Evolutionary conservation across 1,140 invertebrate genomes (phyloP).

Genomic region (Zaprionus gabonicus): DNA sequence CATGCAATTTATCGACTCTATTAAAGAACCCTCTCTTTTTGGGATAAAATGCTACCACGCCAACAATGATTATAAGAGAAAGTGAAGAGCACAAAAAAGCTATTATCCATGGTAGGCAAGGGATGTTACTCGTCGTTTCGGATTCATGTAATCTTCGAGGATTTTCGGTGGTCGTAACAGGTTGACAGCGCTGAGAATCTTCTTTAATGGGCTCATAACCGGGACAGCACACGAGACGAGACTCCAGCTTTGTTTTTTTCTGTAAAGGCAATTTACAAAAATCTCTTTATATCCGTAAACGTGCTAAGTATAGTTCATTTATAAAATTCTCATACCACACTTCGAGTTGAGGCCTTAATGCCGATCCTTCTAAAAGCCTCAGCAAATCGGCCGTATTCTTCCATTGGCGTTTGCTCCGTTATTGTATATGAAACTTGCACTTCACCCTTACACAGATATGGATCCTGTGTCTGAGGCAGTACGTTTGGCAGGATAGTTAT

Average conservation of each 20-base stretch:
- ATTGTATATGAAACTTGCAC: background rate
- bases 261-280: background rate
- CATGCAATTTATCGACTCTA: background rate
- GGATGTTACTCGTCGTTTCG: background rate
- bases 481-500: background rate
- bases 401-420: constrained; percentile 7
- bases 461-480: constrained; percentile 15
- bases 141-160: background rate
- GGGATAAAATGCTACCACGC: background rate
- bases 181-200: constrained; percentile 14
- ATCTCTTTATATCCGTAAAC: background rate
- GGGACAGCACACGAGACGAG: constrained; percentile 31
- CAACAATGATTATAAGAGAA: background rate
- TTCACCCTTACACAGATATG: background rate
- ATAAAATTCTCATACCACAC: constrained; percentile 14
- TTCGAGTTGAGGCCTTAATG: constrained; percentile 5
- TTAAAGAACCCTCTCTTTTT: background rate
- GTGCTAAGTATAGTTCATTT: background rate
- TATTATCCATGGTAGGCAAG: background rate
- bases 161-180: background rate
- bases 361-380: background rate
- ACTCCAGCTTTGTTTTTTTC: constrained; percentile 42
- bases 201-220: constrained; percentile 21
- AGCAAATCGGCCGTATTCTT: constrained; percentile 14
- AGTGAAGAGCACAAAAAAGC: background rate